Conservation (phyloP, 2,113 vertebrate genomes). For the Laterallus jamaicensis region DNA sequence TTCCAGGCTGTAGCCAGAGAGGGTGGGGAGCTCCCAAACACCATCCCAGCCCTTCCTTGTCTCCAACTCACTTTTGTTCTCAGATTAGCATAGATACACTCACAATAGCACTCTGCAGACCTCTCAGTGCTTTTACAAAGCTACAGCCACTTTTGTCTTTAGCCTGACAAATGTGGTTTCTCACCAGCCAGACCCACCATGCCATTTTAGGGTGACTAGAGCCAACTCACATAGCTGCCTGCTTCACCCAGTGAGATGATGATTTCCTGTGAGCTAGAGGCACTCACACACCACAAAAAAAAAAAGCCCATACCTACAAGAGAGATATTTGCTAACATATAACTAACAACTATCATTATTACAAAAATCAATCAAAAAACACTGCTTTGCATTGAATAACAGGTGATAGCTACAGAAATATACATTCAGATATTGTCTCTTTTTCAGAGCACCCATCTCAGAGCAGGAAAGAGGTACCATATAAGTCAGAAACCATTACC, state of each 20-base stretch:
- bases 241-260: background rate
- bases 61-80: background rate
- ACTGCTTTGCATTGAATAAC: background rate
- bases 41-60: background rate
- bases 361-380: background rate
- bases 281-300: background rate
- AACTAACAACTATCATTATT: too few relatives aligned
- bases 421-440: rapidly evolving
- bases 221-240: background rate
- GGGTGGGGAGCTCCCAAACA: background rate
- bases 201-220: background rate
- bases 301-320: background rate
- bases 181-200: background rate
- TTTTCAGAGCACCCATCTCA: background rate
- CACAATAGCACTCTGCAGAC: background rate
- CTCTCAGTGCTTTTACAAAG: background rate
- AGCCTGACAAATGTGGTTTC: background rate
- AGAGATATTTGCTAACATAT: background rate
- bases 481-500: background rate
- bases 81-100: background rate
- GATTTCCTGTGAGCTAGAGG: background rate
- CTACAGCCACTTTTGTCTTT: background rate
- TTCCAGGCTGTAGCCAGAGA: background rate
- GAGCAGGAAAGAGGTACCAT: background rate
- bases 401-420: background rate